Base-by-base conservation (phyloP, 2,888 invertebrate species). In the Rhagium mordax region DNA sequence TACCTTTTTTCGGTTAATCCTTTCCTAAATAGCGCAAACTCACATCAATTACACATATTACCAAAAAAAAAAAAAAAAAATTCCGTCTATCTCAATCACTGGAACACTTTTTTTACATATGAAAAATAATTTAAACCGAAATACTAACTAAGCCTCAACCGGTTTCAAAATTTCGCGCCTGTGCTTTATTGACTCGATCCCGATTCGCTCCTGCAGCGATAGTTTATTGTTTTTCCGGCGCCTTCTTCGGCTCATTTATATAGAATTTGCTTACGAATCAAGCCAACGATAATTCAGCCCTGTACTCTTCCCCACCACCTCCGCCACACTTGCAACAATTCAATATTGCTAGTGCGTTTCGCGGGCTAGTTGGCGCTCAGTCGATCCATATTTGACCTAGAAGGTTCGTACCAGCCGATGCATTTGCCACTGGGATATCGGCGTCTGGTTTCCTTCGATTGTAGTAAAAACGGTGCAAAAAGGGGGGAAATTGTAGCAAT, bases 181-280 rank as follows among this genome's bases (percentile, higher is more conserved):
- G n/a, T n/a, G 6, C 15, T n/a, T n/a, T n/a, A n/a, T n/a, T n/a
- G n/a, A 41, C n/a, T 41, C 41, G 3, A 8, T 18, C 18, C 27
- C 0, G 6, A 16, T 27, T 18, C 59, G 33, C 16, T 6, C 10
- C n/a, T 47, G 13, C 20, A 51, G 8, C 33, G 41, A 47, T 3
- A 24, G 10, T 13, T 29, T 29, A 65, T 65, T 51, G 51, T 65
- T 53, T 65, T 53, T 53, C 65, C 29, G 29, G 18, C 20, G 53
- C 18, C 33, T 15, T 18, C 51, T 48, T 16, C 10, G 24, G 29
- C 53, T 65, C 21, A 65, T 65, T 65, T 65, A 53, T 65, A 65
- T 47, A 33, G 16, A 53, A 24, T 33, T 24, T 8, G 27, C 10
- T 20, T 21, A 24, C 64, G 8, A 15, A 15, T 53, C 10, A n/a